Conservation (phyloP, 2,797 vertebrate species). For the Coilia nasus region DNA sequence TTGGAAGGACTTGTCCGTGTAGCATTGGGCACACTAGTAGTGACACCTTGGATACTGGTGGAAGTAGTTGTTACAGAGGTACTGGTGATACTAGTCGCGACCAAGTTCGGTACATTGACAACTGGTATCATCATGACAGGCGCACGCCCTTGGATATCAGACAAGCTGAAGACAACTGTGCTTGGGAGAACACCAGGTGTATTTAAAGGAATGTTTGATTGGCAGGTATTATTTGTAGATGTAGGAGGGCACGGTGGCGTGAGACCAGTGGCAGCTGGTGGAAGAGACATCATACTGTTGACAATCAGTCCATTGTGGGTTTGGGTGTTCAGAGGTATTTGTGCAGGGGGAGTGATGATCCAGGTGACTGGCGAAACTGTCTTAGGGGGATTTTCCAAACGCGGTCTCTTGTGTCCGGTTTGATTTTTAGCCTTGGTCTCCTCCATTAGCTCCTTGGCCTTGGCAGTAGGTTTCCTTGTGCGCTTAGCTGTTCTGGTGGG, state of each 20-base stretch:
- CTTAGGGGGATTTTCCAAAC: background rate
- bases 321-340: constrained; percentile 59
- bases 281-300: background rate
- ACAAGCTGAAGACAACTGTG: background rate
- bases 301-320: background rate
- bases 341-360: constrained; percentile 71
- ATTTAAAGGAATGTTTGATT: background rate
- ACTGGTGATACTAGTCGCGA: background rate
- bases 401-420: constrained; percentile 18
- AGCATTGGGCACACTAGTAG: background rate
- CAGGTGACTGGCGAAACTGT: constrained; percentile 64
- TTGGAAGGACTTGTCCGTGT: background rate
- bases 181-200: constrained; percentile 3
- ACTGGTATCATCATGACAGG: background rate
- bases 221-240: background rate
- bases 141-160: background rate
- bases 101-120: background rate
- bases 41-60: too few species aligned
- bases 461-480: constrained; percentile 54
- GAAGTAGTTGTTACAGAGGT: background rate
- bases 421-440: constrained; percentile 24
- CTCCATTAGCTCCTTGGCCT: constrained; percentile 52
- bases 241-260: background rate
- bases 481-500: constrained; percentile 43
- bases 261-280: background rate